Conservation (phyloP, 2,113 vertebrate genomes). For the Gavialis gangeticus region DNA sequence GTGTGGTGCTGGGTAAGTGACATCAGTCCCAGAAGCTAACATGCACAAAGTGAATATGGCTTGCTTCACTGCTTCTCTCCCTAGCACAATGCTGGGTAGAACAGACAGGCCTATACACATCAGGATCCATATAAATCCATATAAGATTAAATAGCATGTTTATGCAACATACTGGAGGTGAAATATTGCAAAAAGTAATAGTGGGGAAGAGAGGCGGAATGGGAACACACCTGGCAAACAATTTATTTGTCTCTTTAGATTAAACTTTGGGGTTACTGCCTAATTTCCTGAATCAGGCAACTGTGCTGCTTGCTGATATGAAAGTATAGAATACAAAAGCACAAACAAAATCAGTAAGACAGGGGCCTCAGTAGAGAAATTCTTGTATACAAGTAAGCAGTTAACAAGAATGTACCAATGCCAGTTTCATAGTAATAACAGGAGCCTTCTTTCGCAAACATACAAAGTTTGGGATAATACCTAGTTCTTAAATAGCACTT, state of each 20-base stretch:
- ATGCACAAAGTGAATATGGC: too few relatives aligned
- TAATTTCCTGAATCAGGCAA: neutral
- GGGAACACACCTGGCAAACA: too few relatives aligned
- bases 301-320: neutral
- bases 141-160: neutral
- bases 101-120: too few relatives aligned
- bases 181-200: neutral
- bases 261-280: neutral
- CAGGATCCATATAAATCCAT: neutral
- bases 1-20: too few relatives aligned
- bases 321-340: neutral
- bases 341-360: neutral
- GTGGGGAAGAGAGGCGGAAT: too few relatives aligned
- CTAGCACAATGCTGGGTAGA: too few relatives aligned
- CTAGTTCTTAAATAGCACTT: neutral
- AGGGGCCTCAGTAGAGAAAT: neutral
- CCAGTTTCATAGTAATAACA: too few relatives aligned
- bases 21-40: too few relatives aligned
- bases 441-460: too few relatives aligned
- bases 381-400: neutral
- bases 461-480: neutral
- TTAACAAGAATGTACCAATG: too few relatives aligned
- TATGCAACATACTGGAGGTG: neutral
- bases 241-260: neutral
- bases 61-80: too few relatives aligned